These are phyloP conservation scores for zebrafish (Danio rerio) DNA, from an alignment of 2,113 vertebrate genomes.

Conservation along the genomic window DNA sequence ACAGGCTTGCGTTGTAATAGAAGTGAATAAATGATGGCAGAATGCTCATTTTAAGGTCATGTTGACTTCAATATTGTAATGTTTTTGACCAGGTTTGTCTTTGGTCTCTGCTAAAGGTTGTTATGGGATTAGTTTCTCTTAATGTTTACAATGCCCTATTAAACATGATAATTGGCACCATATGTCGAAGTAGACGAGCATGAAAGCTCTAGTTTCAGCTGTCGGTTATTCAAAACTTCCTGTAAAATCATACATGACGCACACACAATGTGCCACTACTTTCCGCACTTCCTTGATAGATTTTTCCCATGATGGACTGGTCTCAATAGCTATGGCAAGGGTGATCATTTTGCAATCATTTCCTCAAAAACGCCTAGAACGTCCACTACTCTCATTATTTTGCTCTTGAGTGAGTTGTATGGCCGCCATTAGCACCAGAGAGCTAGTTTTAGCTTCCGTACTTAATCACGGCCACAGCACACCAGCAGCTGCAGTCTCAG, in stretches of 20 bases:
- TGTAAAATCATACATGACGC: not conserved
- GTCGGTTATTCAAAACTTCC: not conserved
- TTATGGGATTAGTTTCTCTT: not conserved
- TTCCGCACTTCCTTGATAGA: not conserved
- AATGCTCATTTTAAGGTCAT: not conserved
- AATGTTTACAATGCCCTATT: not conserved
- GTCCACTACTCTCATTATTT: slow-evolving; percentile 20
- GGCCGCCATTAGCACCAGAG: slow-evolving; percentile 21
- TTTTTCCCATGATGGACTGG: slow-evolving; percentile 2
- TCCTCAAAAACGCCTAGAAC: not conserved
- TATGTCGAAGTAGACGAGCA: not conserved
- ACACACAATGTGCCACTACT: not conserved
- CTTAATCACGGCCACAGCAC: slow-evolving; percentile 45
- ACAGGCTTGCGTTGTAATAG: too few relatives aligned
- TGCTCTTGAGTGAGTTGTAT: not conserved
- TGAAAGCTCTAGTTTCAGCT: not conserved
- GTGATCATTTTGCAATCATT: not conserved
- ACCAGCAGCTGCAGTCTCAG: slow-evolving; percentile 44
- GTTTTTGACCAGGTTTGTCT: not conserved
- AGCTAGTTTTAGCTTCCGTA: slow-evolving; percentile 33
- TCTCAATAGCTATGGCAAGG: not conserved
- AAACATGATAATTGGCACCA: not conserved
- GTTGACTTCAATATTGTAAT: not conserved
- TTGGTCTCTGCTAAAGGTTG: slow-evolving; percentile 3
- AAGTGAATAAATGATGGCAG: too few relatives aligned